phyloP scores from a whole-genome alignment of 30 jellyfish, hydroid and myxozoan species.

The Hydra vulgaris region DNA sequence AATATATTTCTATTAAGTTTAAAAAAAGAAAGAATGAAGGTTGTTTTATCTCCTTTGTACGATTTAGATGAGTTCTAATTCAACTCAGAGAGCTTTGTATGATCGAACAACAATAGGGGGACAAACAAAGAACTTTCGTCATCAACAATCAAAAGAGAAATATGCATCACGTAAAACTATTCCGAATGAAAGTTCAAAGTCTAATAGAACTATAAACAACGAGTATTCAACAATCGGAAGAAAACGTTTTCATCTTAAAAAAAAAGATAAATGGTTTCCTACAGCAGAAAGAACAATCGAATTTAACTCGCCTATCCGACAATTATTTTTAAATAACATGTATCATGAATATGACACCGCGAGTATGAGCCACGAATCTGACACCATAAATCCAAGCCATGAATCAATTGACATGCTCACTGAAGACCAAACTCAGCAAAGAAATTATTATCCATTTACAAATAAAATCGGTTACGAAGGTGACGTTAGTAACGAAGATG shows the following conservation, averaged over 20 bases:
- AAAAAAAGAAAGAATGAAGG: background rate
- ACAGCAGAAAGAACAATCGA: background rate
- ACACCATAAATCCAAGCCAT: too few relatives aligned
- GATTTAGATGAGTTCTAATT: background rate
- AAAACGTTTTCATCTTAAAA: background rate
- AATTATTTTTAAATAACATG: too few relatives aligned
- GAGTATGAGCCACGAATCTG: too few relatives aligned
- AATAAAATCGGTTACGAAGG: too few relatives aligned
- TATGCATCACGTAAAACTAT: background rate
- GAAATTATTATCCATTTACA: too few relatives aligned
- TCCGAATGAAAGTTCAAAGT: background rate
- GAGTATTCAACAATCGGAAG: background rate
- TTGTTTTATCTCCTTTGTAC: background rate
- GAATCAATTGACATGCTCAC: too few relatives aligned
- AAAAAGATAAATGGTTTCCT: background rate
- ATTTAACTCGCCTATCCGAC: background rate
- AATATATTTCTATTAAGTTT: background rate
- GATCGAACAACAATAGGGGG: slow-evolving; percentile 10
- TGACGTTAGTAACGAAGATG: too few relatives aligned
- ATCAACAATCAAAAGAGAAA: background rate
- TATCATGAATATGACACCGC: too few relatives aligned
- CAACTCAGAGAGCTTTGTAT: slow-evolving; percentile 16
- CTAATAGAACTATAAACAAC: background rate
- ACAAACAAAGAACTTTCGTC: background rate
- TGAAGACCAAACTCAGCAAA: too few relatives aligned